Base-by-base conservation (phyloP, 2,113 vertebrate species). In the Struthidea cinerea region DNA sequence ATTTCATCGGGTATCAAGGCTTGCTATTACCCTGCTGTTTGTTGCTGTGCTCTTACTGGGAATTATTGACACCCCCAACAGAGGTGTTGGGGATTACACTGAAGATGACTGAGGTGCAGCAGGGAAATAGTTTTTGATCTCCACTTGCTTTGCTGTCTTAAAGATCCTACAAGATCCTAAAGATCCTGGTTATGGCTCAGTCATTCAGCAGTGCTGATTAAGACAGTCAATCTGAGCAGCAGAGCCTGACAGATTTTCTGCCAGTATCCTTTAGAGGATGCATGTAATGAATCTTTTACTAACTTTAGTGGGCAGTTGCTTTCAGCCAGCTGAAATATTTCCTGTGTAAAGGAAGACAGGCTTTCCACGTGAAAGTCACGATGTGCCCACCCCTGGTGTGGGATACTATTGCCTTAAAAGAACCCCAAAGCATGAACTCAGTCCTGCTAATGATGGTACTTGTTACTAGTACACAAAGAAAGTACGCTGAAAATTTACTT, bases 21-120 rank as follows among this genome's bases (percentile, higher is more conserved):
- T 46, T 81, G 56, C 18, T 87, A 49, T 89, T 80, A 90, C 91
- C 77, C 91, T 90, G 75, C 56, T 93, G n/a, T 79, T 96, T 90
- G 86, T 76, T 84, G 33, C 82, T 91, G 52, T 55, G 42, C 55
- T 87, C 68, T 27, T 13, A 14, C 39, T 75, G 57, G 65, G 42
- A 88, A 86, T 86, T 84, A 60, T 84, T 84, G 87, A 75, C 79
- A 89, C 46, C 88, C n/a, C n/a, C n/a, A n/a, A n/a, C n/a, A 83
- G 87, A 53, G 84, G 16, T 73, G 83, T 23, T 55, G 52, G 15
- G 68, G 93, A 84, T 95, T 82, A 64, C 63, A 39, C 13, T 22
- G 68, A 50, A 68, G 74, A 46, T 74, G 37, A 78, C 35, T 77
- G 50, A 88, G 63, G 33, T 18, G 27, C 67, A 82, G 65, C 65